Evolutionary conservation across 2,797 vertebrate species (phyloP).

Genomic region (Pempheris klunzingeri): DNA sequence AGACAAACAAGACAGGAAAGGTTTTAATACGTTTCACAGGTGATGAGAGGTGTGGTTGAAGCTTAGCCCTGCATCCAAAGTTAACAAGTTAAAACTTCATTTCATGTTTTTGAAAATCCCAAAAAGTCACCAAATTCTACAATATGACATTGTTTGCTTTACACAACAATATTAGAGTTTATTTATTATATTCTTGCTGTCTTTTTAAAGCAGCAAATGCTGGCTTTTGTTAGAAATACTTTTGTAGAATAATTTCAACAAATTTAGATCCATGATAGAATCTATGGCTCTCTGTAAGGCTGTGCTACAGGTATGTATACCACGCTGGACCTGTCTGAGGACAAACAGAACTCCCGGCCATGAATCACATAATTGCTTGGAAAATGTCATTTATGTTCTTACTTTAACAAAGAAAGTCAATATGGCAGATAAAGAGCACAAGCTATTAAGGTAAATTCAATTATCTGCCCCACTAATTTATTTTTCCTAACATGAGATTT

Average conservation of each 20-base stretch:
- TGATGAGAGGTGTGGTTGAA: too few relatives aligned
- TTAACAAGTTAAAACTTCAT: too few relatives aligned
- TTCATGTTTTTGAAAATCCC: too few relatives aligned
- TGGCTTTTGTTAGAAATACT: background rate
- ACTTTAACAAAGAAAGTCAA: constrained; percentile 63
- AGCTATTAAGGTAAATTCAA: constrained; percentile 71
- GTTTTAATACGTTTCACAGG: too few relatives aligned
- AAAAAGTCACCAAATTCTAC: too few relatives aligned
- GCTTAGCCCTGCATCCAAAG: too few relatives aligned
- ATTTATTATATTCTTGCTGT: too few relatives aligned
- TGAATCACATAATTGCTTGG: constrained; percentile 49
- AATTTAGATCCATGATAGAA: background rate
- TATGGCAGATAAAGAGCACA: constrained; percentile 63
- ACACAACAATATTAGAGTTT: too few relatives aligned
- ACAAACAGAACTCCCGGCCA: constrained; percentile 23
- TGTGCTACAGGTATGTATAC: background rate
- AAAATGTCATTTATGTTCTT: constrained; percentile 63
- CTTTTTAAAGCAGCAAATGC: background rate
- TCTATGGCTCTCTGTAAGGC: constrained; percentile 3
- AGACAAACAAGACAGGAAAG: background rate
- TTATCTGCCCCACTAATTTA: constrained; percentile 67
- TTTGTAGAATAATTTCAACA: background rate
- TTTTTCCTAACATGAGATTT: constrained; percentile 62
- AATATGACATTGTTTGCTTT: too few relatives aligned
- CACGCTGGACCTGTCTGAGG: constrained; percentile 7